phyloP scores from a whole-genome alignment of 2,888 invertebrate species.

The Gisinianus flammeolus region DNA sequence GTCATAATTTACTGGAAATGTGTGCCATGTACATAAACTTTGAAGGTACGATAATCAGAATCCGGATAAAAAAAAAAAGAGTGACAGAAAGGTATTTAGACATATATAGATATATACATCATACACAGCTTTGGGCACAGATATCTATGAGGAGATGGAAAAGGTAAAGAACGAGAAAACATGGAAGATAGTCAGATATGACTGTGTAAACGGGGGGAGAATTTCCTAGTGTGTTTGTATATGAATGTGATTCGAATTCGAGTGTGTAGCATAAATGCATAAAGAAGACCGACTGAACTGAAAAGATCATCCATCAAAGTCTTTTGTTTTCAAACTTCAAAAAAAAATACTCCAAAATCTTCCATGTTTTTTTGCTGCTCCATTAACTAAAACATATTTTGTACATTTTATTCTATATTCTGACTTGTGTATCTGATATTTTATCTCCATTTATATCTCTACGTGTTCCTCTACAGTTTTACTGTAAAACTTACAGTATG shows the following conservation, averaged over 20 bases:
- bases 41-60: no score
- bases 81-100: no score
- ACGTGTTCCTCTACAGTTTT: not conserved
- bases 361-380: not conserved
- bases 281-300: conserved; percentile 40
- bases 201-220: conserved; percentile 40
- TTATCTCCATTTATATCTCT: not conserved
- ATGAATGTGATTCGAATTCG: no score
- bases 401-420: not conserved
- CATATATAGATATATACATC: no score
- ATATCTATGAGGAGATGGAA: not conserved
- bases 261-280: no score
- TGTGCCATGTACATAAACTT: no score
- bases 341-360: no score
- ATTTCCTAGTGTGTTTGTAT: no score
- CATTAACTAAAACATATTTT: conserved; percentile 16
- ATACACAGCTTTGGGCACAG: no score
- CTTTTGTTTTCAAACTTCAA: conserved; percentile 47
- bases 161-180: conserved; percentile 24
- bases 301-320: conserved; percentile 54
- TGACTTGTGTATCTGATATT: not conserved
- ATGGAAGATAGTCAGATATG: conserved; percentile 4
- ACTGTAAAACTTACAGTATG: no score
- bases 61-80: no score
- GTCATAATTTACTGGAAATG: no score